Base-by-base conservation (phyloP, 1,140 invertebrate species). In the Drosophila takahashii region DNA sequence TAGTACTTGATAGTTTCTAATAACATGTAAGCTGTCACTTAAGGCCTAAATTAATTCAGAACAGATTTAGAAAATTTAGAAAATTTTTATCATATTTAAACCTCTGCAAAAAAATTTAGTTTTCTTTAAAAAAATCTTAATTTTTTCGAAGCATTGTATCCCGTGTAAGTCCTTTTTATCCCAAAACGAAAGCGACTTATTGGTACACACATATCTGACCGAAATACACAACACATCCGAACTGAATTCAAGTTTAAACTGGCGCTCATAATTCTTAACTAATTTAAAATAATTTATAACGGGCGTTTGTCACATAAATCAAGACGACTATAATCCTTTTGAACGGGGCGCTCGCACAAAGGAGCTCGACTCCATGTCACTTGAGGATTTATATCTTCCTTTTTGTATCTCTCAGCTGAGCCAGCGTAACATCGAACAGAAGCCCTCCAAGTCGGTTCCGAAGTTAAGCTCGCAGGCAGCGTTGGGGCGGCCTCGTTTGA, bases 341-440 rank as follows among this genome's bases (percentile, higher is more conserved):
- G 42, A 70, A 65, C 54, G 36, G 34, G 58, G 32, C 29, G 62
- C 67, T 70, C 51, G 52, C 67, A 70, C 67, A 70, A 71, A 70
- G 67, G 84, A 84, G 85, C 84, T 89, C 81, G 77, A 80, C 85
- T 84, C 41, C 77, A 90, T 80, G 84, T 89, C 84, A 89, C 72
- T 75, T 80, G 58, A 89, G 85, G 85, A 89, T 89, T 89, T 89
- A 89, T 89, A 85, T 84, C 84, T 89, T 89, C 84, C 84, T 89
- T 89, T 84, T 64, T 60, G 72, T 76, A 76, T 77, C 77, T 74
- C 77, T 54, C 67, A 71, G 58, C 61, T 64, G 79, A 77, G 59
- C 73, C 59, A 50, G 79, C 79, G 79, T 76, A 87, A 77, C 83
- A 73, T 69, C 62, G 81, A 74, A 65, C 60, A 84, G 74, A 64